These are phyloP conservation scores for Vidua chalybeata DNA, from an alignment of 2,113 vertebrate species.

Conservation along the genomic window DNA sequence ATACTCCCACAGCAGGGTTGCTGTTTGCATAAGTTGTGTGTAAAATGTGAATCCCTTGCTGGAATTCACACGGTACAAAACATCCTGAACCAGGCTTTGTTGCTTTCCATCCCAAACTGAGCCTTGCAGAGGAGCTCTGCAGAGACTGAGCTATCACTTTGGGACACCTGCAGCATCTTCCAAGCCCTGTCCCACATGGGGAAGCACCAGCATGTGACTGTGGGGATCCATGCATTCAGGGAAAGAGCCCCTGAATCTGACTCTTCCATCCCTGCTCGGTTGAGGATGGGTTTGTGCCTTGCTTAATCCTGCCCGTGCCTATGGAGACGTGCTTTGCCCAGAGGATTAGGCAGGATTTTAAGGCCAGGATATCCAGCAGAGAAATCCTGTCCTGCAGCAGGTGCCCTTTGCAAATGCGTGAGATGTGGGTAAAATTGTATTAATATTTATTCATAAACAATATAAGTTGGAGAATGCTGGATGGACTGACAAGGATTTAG, in stretches of 20 bases:
- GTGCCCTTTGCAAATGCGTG: not conserved
- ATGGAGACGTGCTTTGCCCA: not conserved
- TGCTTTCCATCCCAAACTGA: not conserved
- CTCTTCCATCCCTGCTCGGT: not conserved
- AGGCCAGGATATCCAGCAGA: not conserved
- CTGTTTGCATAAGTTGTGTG: not conserved
- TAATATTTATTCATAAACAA: not conserved
- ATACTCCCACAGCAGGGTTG: not conserved
- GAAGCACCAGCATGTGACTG: accelerated
- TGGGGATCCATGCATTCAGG: not conserved
- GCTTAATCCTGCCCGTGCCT: not conserved
- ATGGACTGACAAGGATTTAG: not conserved
- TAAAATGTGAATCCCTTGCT: not conserved
- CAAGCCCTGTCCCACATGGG: not conserved
- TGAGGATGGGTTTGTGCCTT: not conserved
- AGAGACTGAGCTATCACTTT: not conserved
- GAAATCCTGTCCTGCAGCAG: not conserved
- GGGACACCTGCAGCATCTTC: not conserved
- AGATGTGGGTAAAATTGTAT: not conserved
- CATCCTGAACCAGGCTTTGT: not conserved
- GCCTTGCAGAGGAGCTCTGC: not conserved
- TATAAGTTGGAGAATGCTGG: not conserved
- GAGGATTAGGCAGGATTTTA: not conserved
- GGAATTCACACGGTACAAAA: not conserved
- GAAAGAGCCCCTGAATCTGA: not conserved